Conservation (phyloP, 1,140 invertebrate species). For the Diuraphis noxia region DNA sequence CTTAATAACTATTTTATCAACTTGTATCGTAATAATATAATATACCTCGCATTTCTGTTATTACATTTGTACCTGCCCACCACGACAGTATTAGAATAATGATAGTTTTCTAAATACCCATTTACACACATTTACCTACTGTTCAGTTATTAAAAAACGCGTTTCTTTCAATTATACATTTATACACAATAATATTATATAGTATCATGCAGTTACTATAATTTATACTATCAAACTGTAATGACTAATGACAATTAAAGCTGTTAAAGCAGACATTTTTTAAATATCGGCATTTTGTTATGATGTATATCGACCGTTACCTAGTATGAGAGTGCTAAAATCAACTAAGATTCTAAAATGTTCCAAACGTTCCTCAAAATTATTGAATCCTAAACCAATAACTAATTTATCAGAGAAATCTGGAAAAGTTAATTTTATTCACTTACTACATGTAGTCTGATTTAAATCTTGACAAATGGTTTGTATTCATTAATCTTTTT, state of each 20-base stretch:
- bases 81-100: background rate
- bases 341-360: background rate
- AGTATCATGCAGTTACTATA: background rate
- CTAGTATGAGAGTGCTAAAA: background rate
- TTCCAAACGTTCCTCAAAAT: background rate
- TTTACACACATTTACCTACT: background rate
- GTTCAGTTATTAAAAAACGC: background rate
- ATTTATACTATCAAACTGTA: background rate
- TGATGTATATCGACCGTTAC: background rate
- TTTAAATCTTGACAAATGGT: background rate
- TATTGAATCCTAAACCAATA: background rate
- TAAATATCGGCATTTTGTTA: background rate
- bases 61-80: background rate
- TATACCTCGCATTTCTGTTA: background rate
- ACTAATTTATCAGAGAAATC: no score
- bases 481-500: background rate
- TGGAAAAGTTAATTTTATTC: background rate
- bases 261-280: background rate
- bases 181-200: background rate
- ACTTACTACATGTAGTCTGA: background rate
- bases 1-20: constrained; percentile 6
- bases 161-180: background rate
- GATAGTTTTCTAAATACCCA: constrained; percentile 9
- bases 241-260: background rate
- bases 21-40: background rate